These are phyloP conservation scores for Amphipyra tragopoginis DNA, from an alignment of 2,888 invertebrate genomes.

Conservation along the genomic window DNA sequence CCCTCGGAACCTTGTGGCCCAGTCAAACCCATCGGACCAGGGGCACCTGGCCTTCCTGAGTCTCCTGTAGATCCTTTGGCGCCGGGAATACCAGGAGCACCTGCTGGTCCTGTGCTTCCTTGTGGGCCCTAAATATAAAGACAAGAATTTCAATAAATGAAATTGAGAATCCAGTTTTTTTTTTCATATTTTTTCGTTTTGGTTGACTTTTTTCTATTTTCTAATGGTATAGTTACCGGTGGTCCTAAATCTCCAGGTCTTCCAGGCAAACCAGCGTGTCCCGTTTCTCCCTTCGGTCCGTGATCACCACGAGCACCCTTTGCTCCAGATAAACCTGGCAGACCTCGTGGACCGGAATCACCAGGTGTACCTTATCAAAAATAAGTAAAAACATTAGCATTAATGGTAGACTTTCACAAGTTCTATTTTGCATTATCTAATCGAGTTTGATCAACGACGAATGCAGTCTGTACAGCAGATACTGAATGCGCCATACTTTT, in stretches of 20 bases:
- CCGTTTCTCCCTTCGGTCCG: constrained; percentile 93
- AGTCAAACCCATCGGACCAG: constrained; percentile 92
- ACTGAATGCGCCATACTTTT: too few relatives aligned
- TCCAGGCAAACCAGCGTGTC: constrained; percentile 94
- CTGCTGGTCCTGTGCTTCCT: constrained; percentile 92
- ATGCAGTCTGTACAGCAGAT: too few relatives aligned
- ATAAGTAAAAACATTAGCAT: constrained; percentile 10
- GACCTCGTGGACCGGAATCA: constrained; percentile 91
- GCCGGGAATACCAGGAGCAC: constrained; percentile 92
- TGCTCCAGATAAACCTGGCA: constrained; percentile 91
- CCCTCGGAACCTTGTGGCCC: constrained; percentile 94
- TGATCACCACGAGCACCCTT: constrained; percentile 94
- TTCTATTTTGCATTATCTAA: too few relatives aligned
- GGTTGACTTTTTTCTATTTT: background rate
- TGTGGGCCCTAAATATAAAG: constrained; percentile 90
- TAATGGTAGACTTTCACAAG: too few relatives aligned
- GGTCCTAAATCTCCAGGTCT: constrained; percentile 93
- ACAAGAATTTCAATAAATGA: background rate
- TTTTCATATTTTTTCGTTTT: background rate
- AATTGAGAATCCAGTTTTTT: background rate
- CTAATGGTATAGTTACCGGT: constrained; percentile 83
- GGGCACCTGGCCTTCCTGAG: constrained; percentile 91
- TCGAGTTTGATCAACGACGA: too few relatives aligned
- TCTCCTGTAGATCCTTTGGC: constrained; percentile 93
- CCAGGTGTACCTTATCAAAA: constrained; percentile 89